A percentile compares a stretch with the other conserved stretches of the same genome.
phyloP scores from a whole-genome alignment of 2,113 vertebrate species.

The Aplodontia rufa region DNA sequence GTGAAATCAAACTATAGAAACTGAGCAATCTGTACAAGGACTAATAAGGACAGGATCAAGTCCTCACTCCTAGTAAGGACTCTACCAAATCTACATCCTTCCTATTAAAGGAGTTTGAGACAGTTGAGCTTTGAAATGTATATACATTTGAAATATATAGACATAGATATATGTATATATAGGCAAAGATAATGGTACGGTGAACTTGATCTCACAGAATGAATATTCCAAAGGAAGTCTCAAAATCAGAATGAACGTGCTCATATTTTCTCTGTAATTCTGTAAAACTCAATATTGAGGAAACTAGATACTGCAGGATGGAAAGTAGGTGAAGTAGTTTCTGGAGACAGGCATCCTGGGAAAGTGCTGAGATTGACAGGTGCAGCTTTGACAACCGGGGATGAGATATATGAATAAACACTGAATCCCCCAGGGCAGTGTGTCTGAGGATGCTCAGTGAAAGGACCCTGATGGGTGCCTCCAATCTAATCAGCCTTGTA shows the following conservation, averaged over 20 bases:
- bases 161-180: fast-evolving
- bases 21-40: neutral
- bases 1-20: neutral
- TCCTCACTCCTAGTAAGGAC: neutral
- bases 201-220: neutral
- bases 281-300: neutral
- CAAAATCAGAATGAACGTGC: neutral
- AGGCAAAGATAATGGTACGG: neutral
- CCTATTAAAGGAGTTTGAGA: neutral
- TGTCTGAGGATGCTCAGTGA: fast-evolving
- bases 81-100: neutral
- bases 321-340: neutral
- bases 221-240: neutral
- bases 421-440: fast-evolving
- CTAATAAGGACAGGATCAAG: neutral
- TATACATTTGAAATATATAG: fast-evolving
- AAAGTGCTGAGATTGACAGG: fast-evolving
- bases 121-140: neutral
- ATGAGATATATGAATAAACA: fast-evolving
- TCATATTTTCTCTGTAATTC: neutral
- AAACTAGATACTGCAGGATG: neutral
- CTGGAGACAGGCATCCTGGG: neutral
- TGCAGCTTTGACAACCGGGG: too few species aligned
- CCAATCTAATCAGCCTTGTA: neutral
- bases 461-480: fast-evolving